Evolutionary conservation across 2,797 vertebrate genomes (phyloP).

Genomic region (Uromys caudimaculatus): DNA sequence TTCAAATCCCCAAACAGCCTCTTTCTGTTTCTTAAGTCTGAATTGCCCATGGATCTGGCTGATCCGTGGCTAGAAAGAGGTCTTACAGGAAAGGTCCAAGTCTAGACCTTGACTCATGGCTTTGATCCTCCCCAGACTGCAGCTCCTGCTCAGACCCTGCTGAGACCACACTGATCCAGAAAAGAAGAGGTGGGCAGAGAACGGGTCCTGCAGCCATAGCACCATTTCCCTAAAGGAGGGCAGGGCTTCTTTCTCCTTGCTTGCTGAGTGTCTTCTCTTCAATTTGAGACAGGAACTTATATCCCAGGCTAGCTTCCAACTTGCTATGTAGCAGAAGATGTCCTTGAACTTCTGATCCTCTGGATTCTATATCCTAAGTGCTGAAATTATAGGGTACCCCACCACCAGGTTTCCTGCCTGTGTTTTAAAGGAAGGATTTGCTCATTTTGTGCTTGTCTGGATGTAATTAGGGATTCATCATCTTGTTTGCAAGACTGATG

Average conservation of each 20-base stretch:
- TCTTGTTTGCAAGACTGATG: not conserved
- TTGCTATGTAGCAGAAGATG: not conserved
- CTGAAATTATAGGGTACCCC: not conserved
- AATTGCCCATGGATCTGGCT: not conserved
- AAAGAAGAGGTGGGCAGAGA: not conserved
- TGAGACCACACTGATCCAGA: not conserved
- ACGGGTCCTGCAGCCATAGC: accelerated
- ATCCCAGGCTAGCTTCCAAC: not conserved
- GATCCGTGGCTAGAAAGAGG: not conserved
- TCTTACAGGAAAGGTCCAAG: not conserved
- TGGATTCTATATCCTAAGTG: not conserved
- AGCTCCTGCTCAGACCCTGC: not conserved
- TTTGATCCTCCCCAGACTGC: not conserved
- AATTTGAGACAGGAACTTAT: not conserved
- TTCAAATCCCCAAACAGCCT: not conserved
- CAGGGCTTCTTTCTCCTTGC: not conserved
- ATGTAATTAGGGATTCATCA: not conserved
- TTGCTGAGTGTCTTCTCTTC: not conserved
- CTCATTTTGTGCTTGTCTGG: not conserved
- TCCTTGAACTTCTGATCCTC: not conserved
- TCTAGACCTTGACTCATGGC: not conserved
- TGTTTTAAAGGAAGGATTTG: not conserved
- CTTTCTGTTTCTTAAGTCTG: not conserved
- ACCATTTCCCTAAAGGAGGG: not conserved
- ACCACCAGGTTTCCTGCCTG: not conserved